phyloP scores from a whole-genome alignment of 2,113 vertebrate genomes.

The Bungarus multicinctus region DNA sequence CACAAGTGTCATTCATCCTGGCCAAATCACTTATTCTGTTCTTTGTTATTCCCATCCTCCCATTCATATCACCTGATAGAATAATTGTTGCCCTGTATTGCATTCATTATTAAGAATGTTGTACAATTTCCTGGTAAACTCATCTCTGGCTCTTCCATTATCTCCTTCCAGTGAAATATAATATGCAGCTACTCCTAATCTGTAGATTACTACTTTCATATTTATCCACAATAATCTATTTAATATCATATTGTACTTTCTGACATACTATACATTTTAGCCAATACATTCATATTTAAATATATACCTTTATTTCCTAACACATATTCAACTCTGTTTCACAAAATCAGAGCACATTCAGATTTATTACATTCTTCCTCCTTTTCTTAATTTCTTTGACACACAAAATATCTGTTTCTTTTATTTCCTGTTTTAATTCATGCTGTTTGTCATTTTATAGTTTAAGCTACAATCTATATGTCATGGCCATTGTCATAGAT shows the following conservation, averaged over 20 bases:
- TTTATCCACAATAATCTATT: background rate
- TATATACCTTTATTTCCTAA: background rate
- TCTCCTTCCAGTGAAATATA: background rate
- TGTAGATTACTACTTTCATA: background rate
- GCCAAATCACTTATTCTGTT: background rate
- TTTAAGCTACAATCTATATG: background rate
- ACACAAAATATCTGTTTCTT: background rate
- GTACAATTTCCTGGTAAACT: background rate
- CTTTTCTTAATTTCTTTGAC: background rate
- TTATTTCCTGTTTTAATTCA: background rate
- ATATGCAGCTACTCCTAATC: background rate
- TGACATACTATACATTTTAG: background rate
- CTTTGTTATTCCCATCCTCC: background rate
- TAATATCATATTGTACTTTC: background rate
- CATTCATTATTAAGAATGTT: background rate
- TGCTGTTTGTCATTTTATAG: background rate
- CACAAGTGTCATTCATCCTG: background rate
- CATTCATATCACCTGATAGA: background rate
- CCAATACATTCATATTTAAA: background rate
- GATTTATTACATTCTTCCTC: background rate
- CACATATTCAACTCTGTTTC: background rate
- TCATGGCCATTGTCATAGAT: background rate
- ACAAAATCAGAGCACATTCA: background rate
- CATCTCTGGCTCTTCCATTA: background rate
- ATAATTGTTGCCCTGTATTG: background rate